phyloP scores from a whole-genome alignment of 2,888 invertebrate genomes.

The Palloptera scutellata region DNA sequence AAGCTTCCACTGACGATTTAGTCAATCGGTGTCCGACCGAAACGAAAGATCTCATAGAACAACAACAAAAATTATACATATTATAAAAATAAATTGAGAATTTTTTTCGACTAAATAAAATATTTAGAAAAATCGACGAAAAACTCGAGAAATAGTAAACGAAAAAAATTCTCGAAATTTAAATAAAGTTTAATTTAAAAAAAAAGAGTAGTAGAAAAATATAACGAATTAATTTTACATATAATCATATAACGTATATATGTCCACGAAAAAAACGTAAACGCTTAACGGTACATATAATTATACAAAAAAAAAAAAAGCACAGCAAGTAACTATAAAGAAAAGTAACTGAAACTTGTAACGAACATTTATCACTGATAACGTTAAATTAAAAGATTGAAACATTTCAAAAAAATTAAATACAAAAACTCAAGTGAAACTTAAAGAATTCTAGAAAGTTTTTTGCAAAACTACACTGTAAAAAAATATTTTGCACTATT shows the following conservation, averaged over 20 bases:
- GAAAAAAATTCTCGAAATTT: conserved; percentile 18
- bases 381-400: too few species aligned
- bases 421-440: too few species aligned
- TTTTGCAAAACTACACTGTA: too few species aligned
- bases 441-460: too few species aligned
- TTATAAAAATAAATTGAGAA: conserved; percentile 19
- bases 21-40: conserved; percentile 66
- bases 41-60: conserved; percentile 62
- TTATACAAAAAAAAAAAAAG: conserved; percentile 12
- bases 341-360: neutral
- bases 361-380: neutral
- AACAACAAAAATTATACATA: conserved; percentile 27
- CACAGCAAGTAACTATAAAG: neutral
- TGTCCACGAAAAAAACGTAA: conserved; percentile 2
- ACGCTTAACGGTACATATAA: conserved; percentile 21
- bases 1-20: conserved; percentile 52
- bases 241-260: conserved; percentile 3
- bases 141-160: conserved; percentile 6
- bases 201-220: conserved; percentile 16
- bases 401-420: too few species aligned
- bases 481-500: too few species aligned
- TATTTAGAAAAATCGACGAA: conserved; percentile 8
- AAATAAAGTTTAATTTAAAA: conserved; percentile 31
- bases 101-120: conserved; percentile 13
- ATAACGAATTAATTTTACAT: neutral